phyloP scores from a whole-genome alignment of 1,140 invertebrate species.

The Zaprionus lachaisei region DNA sequence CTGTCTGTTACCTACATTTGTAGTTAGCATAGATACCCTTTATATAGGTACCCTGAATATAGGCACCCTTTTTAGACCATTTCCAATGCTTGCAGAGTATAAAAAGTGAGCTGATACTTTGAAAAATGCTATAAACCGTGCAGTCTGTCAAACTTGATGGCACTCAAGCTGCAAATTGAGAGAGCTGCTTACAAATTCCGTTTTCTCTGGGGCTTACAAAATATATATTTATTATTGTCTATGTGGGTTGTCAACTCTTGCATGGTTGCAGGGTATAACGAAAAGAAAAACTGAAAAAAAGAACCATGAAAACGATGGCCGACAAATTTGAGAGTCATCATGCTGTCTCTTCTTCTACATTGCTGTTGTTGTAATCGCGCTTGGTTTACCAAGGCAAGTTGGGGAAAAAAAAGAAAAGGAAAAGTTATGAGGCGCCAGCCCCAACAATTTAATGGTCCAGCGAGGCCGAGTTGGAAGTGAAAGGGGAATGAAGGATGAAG shows the following conservation, averaged over 20 bases:
- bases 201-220: background rate
- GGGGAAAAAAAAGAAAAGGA: constrained; percentile 46
- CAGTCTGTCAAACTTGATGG: background rate
- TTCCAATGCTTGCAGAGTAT: too few species aligned
- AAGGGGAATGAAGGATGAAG: background rate
- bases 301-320: constrained; percentile 12
- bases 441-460: constrained; percentile 31
- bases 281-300: constrained; percentile 5
- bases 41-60: too few species aligned
- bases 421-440: constrained; percentile 58
- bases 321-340: constrained; percentile 31
- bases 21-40: too few species aligned
- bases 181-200: background rate
- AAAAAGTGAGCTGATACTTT: too few species aligned
- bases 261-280: background rate
- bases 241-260: background rate
- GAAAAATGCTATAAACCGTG: too few species aligned
- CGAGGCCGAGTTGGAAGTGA: background rate
- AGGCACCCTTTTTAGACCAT: too few species aligned
- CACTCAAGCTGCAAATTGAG: background rate
- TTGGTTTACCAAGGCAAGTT: constrained; percentile 46
- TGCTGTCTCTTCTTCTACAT: constrained; percentile 19
- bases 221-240: background rate
- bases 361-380: background rate
- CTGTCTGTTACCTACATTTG: too few species aligned